Percentiles rank a stretch among this genome's conserved stretches.
Conservation (phyloP, 2,113 vertebrate genomes). For the Psophia crepitans region DNA sequence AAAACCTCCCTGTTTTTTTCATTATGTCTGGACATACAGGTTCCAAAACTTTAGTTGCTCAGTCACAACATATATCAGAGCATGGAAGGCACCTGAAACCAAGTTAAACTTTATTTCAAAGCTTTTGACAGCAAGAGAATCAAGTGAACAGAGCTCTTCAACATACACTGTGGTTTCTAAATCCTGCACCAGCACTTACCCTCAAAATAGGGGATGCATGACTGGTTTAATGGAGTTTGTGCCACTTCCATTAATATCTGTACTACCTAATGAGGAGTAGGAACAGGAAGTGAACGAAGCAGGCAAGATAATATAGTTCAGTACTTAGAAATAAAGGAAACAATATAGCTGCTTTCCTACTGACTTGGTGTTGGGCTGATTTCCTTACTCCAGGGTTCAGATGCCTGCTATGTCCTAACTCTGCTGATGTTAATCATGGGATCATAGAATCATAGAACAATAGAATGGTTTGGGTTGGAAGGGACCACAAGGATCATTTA, state of each 20-base stretch:
- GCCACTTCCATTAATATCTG: neutral
- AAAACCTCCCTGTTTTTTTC: neutral
- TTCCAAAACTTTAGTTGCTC: neutral
- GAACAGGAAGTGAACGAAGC: neutral
- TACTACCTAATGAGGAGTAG: neutral
- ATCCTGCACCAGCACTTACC: neutral
- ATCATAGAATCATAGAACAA: too few species aligned
- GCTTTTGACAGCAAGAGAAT: neutral
- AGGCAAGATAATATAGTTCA: neutral
- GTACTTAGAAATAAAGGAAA: neutral
- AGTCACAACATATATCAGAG: neutral
- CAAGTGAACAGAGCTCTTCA: neutral
- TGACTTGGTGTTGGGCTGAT: neutral
- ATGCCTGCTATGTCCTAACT: neutral
- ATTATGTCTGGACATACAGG: neutral
- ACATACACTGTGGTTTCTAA: neutral
- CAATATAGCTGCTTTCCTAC: neutral
- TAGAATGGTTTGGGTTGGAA: too few species aligned
- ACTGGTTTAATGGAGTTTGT: neutral
- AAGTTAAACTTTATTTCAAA: neutral
- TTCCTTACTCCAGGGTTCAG: neutral
- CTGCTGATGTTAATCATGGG: neutral
- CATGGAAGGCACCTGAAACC: neutral
- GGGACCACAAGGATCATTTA: too few species aligned
- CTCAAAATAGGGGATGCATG: neutral